These are phyloP conservation scores for Tapera naevia DNA, from an alignment of 2,797 vertebrate genomes.

Conservation along the genomic window DNA sequence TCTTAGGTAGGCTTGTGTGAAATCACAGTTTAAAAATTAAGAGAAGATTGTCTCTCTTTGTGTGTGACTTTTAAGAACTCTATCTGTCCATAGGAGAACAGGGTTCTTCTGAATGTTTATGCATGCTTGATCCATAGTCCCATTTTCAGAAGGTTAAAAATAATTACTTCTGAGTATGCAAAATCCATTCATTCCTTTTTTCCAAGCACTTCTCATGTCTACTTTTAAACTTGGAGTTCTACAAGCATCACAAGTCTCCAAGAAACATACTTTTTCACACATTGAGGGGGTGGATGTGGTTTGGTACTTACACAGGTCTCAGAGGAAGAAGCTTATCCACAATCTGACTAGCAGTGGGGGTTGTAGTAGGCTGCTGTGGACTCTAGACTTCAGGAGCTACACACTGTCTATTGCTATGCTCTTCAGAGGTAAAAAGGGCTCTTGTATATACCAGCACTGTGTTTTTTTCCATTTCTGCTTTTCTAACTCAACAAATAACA, in stretches of 20 bases:
- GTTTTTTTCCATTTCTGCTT: neutral
- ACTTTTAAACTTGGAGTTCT: constrained; percentile 19
- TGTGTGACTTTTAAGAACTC: neutral
- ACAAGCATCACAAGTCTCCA: neutral
- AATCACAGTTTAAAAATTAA: neutral
- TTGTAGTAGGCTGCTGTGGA: neutral
- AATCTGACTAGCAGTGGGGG: neutral
- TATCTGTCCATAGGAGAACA: neutral
- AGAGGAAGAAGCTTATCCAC: neutral
- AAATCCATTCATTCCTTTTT: neutral
- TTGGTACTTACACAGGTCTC: neutral
- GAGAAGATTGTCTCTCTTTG: neutral
- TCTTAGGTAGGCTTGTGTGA: neutral
- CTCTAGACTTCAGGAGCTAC: neutral
- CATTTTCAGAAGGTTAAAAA: neutral
- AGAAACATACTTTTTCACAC: neutral
- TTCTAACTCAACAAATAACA: neutral
- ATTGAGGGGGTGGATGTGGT: neutral
- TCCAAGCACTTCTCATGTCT: neutral
- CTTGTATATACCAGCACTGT: neutral
- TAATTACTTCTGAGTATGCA: neutral
- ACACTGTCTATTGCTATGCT: neutral
- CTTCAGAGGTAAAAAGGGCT: constrained; percentile 20
- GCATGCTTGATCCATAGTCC: neutral
- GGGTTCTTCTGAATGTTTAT: neutral